phyloP scores from a whole-genome alignment of 2,113 vertebrate species.

The Hippocampus zosterae region DNA sequence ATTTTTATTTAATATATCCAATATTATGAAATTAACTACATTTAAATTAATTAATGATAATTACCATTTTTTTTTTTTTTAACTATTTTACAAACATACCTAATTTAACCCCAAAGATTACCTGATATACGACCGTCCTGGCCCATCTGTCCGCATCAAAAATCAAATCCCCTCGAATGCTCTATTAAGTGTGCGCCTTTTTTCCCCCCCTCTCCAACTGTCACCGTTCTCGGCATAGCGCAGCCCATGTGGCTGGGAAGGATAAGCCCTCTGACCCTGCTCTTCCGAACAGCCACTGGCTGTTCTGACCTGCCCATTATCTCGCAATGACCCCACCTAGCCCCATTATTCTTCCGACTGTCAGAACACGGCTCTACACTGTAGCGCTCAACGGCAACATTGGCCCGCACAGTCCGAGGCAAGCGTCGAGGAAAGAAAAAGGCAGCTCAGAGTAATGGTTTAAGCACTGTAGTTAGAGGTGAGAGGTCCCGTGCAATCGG shows the following conservation, averaged over 20 bases:
- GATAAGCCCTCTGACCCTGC: constrained; percentile 53
- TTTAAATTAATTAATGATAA: neutral
- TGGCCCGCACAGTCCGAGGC: constrained; percentile 29
- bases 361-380: constrained; percentile 36
- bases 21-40: neutral
- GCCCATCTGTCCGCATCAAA: neutral
- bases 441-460: constrained; percentile 47
- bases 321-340: constrained; percentile 50
- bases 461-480: constrained; percentile 57
- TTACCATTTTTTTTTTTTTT: neutral
- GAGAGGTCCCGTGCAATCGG: constrained; percentile 59
- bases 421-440: constrained; percentile 24
- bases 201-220: neutral
- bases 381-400: constrained; percentile 21
- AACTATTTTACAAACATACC: neutral
- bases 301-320: constrained; percentile 57
- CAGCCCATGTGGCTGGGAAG: constrained; percentile 40
- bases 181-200: neutral
- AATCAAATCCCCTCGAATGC: constrained; percentile 12
- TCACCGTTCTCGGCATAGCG: constrained; percentile 26
- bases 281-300: constrained; percentile 52
- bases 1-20: neutral
- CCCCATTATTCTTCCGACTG: constrained; percentile 49
- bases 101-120: neutral
- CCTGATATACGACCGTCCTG: neutral